Evolutionary conservation across 2,888 invertebrate species (phyloP), one percentile per base, ranked within the genome.

Genomic region (Plebejus melissa): DNA sequence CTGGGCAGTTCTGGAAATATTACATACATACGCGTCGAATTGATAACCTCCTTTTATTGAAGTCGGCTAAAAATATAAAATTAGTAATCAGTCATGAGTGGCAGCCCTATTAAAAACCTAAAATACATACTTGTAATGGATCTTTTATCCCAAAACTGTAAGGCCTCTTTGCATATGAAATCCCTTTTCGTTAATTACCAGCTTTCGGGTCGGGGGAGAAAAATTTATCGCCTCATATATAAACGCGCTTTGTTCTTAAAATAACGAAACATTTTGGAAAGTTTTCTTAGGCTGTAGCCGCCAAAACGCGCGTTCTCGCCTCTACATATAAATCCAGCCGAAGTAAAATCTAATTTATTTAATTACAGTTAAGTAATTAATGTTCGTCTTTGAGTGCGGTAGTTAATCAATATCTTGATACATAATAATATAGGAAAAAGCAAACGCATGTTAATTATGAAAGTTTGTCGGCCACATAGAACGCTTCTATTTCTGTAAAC

Each of bases 131-230:
- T 74, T 74, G 76, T 77, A 77, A 77, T 71, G 60, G 77, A 77
- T 77, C 70, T 76, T 76, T 77, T 77, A 77, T 74, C 60, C 70
- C 50, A 38, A 70, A 60, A 69, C 70, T 54, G 74, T 77, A 76
- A 76, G 76, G 76, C 75, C 76, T 76, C 74, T 74, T 74, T 74
- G 74, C 74, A 76, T 77, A 76, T 38, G 69, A 74, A 76, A 70
- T 38, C 75, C 75, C 57, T 22, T 75, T 71, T 32, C 69, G 57
- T 75, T 71, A 75, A 75, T 58, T 70, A 70, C 58, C 38, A 38
- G 54, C 70, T 36, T 38, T 54, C 28, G 32, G 50, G 54, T 16
- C 50, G 28, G 13, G 13, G 50, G 54, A 54, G 72, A 72, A 72
- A 72, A 72, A 72, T 72, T 72, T 72, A 72, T 50, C 9, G 54